Conservation (phyloP, 37 sponge, comb jelly and placozoan genomes). For the Lycopodina hypogea region DNA sequence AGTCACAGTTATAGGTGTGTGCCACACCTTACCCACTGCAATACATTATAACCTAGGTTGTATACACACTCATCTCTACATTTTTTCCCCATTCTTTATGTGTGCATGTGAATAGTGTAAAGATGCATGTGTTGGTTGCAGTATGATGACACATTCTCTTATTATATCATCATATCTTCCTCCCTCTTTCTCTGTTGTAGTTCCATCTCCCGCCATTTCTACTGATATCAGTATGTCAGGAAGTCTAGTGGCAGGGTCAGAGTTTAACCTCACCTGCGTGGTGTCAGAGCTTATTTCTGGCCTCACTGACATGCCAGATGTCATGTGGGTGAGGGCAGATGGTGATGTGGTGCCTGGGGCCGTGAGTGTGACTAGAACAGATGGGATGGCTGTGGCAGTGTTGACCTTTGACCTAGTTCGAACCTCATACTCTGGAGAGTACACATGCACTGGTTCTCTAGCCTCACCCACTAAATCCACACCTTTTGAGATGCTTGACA, state of each 20-base stretch:
- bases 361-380: too few species aligned
- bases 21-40: too few species aligned
- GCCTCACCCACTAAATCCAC: not conserved
- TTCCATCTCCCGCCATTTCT: not conserved
- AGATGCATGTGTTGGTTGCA: too few species aligned
- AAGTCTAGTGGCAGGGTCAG: conserved; percentile 17
- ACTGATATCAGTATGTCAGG: conserved; percentile 7
- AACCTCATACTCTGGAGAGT: not conserved
- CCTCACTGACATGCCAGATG: conserved; percentile 8
- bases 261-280: conserved; percentile 28
- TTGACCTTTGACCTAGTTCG: not conserved
- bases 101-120: too few species aligned
- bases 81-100: too few species aligned
- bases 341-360: too few species aligned
- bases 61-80: too few species aligned
- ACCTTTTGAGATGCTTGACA: not conserved
- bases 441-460: not conserved
- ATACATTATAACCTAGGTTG: too few species aligned
- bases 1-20: conserved; percentile 3
- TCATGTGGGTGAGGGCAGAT: not conserved
- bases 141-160: too few species aligned
- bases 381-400: not conserved
- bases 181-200: too few species aligned
- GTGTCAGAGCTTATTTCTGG: conserved; percentile 2
- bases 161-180: too few species aligned